phyloP scores from a whole-genome alignment of 1,140 invertebrate genomes.

The Galleria mellonella region DNA sequence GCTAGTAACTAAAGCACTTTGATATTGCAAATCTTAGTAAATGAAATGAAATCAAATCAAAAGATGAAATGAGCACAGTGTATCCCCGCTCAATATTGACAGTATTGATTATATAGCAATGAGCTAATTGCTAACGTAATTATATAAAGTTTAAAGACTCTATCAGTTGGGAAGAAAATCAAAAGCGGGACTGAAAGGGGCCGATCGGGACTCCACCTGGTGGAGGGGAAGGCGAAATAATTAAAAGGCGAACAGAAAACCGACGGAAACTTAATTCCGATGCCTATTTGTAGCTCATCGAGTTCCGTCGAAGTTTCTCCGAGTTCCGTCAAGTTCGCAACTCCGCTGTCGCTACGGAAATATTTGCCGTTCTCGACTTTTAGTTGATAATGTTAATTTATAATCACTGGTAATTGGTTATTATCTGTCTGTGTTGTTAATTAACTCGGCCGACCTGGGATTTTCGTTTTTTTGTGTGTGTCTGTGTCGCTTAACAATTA shows the following conservation, averaged over 20 bases:
- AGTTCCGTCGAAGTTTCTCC: constrained; percentile 9
- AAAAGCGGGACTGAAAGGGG: constrained; percentile 10
- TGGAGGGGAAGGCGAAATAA: constrained; percentile 38
- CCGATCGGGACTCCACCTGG: constrained; percentile 18
- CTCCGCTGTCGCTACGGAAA: constrained; percentile 6
- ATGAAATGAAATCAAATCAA: no score
- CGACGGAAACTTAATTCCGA: constrained; percentile 51
- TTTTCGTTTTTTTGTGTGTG: not conserved
- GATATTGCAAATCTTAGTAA: no score
- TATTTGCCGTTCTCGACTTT: constrained; percentile 27
- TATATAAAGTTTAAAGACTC: constrained; percentile 19
- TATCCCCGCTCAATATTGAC: no score
- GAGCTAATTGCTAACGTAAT: constrained; percentile 17
- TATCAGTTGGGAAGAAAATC: constrained; percentile 17
- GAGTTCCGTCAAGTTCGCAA: not conserved
- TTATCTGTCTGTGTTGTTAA: constrained; percentile 8
- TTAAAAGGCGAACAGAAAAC: constrained; percentile 59
- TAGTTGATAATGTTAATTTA: constrained; percentile 20
- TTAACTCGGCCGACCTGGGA: not conserved
- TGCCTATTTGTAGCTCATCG: constrained; percentile 58
- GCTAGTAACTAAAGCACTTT: no score
- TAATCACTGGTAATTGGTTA: constrained; percentile 30
- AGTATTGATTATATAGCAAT: not conserved
- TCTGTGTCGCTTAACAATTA: no score
- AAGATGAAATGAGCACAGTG: no score